Evolutionary conservation across 2,113 vertebrate species (phyloP), one percentile per base, ranked within the genome.

Genomic region (Puffinus mauretanicus): DNA sequence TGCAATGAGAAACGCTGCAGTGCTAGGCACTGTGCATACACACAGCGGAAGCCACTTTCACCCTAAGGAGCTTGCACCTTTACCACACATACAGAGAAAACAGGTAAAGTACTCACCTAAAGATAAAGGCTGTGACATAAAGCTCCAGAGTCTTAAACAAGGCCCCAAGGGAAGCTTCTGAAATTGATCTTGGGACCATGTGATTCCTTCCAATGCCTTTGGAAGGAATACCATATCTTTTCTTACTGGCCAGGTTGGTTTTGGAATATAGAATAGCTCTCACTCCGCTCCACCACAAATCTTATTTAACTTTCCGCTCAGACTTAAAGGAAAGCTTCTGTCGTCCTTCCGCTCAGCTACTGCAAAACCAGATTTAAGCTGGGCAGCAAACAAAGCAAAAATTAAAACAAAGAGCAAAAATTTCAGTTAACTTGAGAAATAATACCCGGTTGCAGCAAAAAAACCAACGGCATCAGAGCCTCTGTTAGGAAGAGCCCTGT

Each of bases 231-330:
- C 44, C 15, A 44, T 21, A 19, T 16, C 6, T 73, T 52, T 82
- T 62, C 42, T 49, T 30, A 30, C 16, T 30, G 51, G 10, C 4
- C 51, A 82, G 18, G 10, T 8, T 38, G 16, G 5, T 82, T 76
- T 11, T 26, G 25, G 22, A 77, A 40, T 7, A 38, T 0, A 16
- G 6, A 89, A 30, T 6, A 52, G 3, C 6, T 60, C 40, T 73
- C 19, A 38, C 6, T 2, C 8, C 2, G 0, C 7, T 19, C 15
- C 47, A 69, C 6, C 3, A 42, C 3, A 29, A 38, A 6, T 47
- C 32, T 18, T 34, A 14, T n/a, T 76, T 34, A 13, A 65, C 47
- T 65, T 77, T 49, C 10, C 42, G 3, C 34, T 70, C 20, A 40
- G 27, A 60, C 42, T 55, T 36, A 67, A 67, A 18, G 9, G 3